phyloP scores from a whole-genome alignment of 2,113 vertebrate genomes.

The Stomatorhinus ivindoensis region DNA sequence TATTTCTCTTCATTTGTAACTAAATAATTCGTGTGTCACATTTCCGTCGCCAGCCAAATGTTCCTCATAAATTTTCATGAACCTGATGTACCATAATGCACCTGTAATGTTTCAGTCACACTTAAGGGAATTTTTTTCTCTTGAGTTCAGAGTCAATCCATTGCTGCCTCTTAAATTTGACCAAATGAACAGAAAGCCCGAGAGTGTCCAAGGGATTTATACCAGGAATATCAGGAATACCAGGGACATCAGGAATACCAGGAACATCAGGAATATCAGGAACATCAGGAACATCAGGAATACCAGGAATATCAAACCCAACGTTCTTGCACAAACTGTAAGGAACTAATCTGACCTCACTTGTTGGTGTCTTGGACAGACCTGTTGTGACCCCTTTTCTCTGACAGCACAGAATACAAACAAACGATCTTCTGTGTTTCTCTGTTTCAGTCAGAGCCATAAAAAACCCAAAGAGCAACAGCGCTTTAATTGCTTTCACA shows the following conservation, averaged over 20 bases:
- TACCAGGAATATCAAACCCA: too few relatives aligned
- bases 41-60: neutral
- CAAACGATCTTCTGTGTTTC: neutral
- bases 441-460: neutral
- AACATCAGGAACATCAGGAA: too few relatives aligned
- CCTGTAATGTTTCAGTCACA: neutral
- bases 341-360: neutral
- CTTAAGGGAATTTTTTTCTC: neutral
- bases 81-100: neutral
- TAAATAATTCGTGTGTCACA: neutral
- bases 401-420: neutral
- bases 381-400: neutral
- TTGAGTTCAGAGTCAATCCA: neutral
- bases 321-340: neutral
- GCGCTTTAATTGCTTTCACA: constrained; percentile 7
- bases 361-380: neutral
- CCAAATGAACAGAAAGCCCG: neutral
- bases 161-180: neutral
- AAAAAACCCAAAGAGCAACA: neutral
- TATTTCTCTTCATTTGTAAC: neutral
- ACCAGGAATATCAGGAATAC: neutral
- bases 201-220: neutral
- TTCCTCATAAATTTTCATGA: neutral
- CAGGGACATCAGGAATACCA: too few relatives aligned
- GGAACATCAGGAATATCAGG: too few relatives aligned